phyloP scores from a whole-genome alignment of 2,113 vertebrate species.

The Tenrec ecaudatus region DNA sequence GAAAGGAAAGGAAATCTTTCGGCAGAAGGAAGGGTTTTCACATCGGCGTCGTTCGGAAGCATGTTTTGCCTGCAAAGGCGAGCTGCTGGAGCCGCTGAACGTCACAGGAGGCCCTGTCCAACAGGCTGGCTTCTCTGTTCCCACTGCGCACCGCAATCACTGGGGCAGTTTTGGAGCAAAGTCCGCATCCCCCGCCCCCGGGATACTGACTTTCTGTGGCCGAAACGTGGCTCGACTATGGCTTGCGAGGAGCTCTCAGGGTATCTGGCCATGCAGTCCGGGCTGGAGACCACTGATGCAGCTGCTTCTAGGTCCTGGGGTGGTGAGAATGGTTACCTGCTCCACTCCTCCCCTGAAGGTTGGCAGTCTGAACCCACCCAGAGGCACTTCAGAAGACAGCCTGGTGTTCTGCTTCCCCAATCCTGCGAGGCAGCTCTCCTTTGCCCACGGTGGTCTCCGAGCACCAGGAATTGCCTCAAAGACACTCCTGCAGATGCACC shows the following conservation, averaged over 20 bases:
- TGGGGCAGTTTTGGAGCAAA: neutral
- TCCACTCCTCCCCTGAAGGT: neutral
- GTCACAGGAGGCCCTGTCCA: accelerated
- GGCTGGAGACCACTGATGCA: too few relatives aligned
- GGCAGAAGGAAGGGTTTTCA: neutral
- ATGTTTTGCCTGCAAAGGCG: neutral
- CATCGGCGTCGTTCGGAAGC: neutral
- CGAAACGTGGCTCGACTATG: accelerated
- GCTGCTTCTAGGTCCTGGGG: neutral
- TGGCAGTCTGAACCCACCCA: neutral
- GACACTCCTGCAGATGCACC: too few relatives aligned
- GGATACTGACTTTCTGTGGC: neutral
- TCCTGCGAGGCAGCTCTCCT: too few relatives aligned
- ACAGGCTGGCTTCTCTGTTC: neutral
- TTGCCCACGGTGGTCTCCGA: too few relatives aligned
- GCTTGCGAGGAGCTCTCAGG: neutral
- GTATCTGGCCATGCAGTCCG: neutral
- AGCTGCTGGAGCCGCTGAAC: neutral
- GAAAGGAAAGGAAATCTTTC: neutral
- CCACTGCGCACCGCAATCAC: too few relatives aligned
- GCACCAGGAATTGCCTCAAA: too few relatives aligned
- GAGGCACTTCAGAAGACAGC: neutral
- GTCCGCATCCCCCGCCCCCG: too few relatives aligned
- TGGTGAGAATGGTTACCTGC: neutral
- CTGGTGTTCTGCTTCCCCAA: too few relatives aligned